Evolutionary conservation across 2,113 vertebrate genomes (phyloP).

Genomic region (Desmodus rotundus): DNA sequence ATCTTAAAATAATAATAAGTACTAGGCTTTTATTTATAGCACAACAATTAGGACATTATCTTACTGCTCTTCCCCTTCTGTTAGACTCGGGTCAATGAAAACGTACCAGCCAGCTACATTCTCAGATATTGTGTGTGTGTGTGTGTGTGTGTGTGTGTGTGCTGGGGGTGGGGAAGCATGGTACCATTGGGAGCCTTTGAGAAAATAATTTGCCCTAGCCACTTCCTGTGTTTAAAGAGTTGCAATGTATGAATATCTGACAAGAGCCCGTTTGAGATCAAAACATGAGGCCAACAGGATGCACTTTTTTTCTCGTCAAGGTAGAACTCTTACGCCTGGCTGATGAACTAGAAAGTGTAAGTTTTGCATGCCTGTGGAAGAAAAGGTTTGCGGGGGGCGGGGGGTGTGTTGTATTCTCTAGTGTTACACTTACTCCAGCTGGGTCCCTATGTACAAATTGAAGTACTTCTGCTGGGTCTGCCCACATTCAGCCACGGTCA

Average conservation of each 20-base stretch:
- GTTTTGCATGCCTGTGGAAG: neutral
- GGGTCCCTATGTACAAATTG: neutral
- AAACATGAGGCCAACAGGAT: constrained; percentile 12
- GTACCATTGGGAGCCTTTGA: neutral
- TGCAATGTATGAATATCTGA: neutral
- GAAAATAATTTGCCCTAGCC: neutral
- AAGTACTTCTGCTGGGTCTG: neutral
- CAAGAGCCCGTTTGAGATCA: neutral
- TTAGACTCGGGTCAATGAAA: neutral
- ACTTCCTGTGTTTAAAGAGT: constrained; percentile 30
- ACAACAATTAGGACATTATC: neutral
- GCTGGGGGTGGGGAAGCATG: neutral
- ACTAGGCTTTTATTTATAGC: neutral
- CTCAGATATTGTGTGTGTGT: neutral
- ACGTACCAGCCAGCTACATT: neutral
- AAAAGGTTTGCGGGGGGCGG: neutral
- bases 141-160: neutral
- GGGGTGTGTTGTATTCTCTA: neutral
- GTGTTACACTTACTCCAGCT: neutral
- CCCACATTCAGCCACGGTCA: neutral
- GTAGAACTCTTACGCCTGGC: neutral
- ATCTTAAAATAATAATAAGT: neutral
- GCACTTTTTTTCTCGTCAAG: neutral
- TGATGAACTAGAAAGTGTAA: constrained; percentile 25
- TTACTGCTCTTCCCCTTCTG: neutral